Base-by-base conservation (phyloP, 2,797 vertebrate genomes). In the Melanotaenia trifasciata region DNA sequence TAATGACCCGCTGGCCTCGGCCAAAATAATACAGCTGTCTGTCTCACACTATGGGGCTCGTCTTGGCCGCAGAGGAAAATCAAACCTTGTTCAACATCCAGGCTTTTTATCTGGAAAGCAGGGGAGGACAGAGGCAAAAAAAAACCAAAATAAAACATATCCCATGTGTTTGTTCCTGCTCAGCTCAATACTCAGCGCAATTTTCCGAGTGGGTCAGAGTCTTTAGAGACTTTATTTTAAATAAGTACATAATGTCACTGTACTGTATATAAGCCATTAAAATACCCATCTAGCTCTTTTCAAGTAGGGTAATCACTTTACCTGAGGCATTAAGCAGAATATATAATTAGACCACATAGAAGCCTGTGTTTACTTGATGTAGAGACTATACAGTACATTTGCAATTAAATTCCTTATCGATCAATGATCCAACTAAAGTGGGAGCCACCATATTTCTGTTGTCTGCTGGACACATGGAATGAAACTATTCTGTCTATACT, bases 1-100 rank as follows among this genome's bases (percentile, higher is more conserved):
- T 88, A 88, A 87, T 53, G 72, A 84, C 79, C 64, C 11, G 61
- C 51, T 67, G 78, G 69, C 65, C 62, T 57, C 1, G 47, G 56
- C 36, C 33, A 67, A 62, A 80, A 83, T 64, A 72, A 75, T 20
- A 60, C 7, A 1, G 7, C 72, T 26, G 62, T 67, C 72, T 33
- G 45, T 85, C 77, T 83, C 66, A 30, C 63, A 13, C 36, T 3
- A 58, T 26, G 47, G 4, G 24, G 3, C 33, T 64, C 54, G 43
- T 70, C 43, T 57, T 35, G 60, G 51, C 70, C 58, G 56, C 64
- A n/a, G 56, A 62, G 16, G 65, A 74, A 81, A 80, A 71, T 71
- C 50, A 71, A 62, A 59, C 3, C n/a, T 59, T 9, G 43, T 58
- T 58, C 64, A 76, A 20, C 57, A 64, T 65, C 76, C 9, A 5